phyloP scores from a whole-genome alignment of 23 tunicate species.

The Trididemnum clinides region DNA sequence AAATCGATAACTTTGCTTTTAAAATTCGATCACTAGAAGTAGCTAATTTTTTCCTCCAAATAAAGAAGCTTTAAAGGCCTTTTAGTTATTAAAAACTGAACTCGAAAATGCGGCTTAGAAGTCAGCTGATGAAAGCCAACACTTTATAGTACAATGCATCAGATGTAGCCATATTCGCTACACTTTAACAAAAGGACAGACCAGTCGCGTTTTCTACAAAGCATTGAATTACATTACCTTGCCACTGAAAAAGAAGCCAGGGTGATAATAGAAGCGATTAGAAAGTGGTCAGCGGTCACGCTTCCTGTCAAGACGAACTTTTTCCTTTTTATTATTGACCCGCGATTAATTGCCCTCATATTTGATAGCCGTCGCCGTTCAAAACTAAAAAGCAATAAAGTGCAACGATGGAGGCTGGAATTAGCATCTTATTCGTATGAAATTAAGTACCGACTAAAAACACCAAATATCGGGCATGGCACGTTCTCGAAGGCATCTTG shows the following conservation, averaged over 20 bases:
- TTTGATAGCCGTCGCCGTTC: background rate
- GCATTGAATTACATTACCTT: too few species aligned
- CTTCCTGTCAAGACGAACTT: too few species aligned
- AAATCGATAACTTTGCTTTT: too few species aligned
- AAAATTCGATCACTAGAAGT: too few species aligned
- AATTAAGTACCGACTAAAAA: background rate
- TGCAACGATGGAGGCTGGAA: background rate
- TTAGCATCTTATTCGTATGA: background rate
- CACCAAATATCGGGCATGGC: too few species aligned
- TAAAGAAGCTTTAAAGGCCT: background rate
- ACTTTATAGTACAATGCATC: background rate
- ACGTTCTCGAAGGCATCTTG: too few species aligned
- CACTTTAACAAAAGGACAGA: background rate
- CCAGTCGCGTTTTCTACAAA: too few species aligned
- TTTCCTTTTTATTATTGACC: too few species aligned
- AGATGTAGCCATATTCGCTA: too few species aligned
- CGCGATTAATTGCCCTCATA: background rate
- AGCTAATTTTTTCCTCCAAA: too few species aligned
- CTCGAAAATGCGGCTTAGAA: background rate
- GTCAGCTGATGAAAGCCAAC: background rate
- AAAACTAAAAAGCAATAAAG: background rate
- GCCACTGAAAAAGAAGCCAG: too few species aligned
- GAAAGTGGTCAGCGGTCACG: too few species aligned
- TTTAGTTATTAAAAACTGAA: background rate
- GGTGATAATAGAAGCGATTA: background rate